These are phyloP conservation scores for Sipha maydis DNA, from an alignment of 2,888 invertebrate species.

Conservation along the genomic window DNA sequence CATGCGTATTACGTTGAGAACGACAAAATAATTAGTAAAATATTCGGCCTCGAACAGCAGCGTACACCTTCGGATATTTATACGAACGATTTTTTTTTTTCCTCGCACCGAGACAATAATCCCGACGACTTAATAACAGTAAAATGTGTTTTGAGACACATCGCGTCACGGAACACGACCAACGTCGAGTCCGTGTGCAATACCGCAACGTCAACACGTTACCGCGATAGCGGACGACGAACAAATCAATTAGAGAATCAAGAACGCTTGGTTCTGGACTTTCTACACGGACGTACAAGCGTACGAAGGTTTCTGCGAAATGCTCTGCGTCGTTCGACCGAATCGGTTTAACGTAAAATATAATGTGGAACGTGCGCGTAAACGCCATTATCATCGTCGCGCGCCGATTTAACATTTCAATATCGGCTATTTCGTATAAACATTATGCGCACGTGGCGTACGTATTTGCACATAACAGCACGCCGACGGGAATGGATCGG, in stretches of 20 bases:
- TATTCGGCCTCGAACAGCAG: not conserved
- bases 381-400: too few species aligned
- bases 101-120: not conserved
- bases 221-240: not conserved
- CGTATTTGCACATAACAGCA: too few species aligned
- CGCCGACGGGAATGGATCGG: too few species aligned
- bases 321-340: not conserved
- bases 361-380: not conserved
- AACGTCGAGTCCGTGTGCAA: not conserved
- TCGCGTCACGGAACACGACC: not conserved
- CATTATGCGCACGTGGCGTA: not conserved
- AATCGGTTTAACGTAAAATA: not conserved
- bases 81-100: not conserved
- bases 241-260: not conserved
- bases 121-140: not conserved
- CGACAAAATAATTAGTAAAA: not conserved
- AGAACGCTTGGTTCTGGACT: not conserved
- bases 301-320: too few species aligned
- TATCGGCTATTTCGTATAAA: too few species aligned
- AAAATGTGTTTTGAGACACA: too few species aligned
- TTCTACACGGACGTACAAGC: too few species aligned
- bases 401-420: too few species aligned
- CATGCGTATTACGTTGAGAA: not conserved
- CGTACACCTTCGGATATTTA: not conserved
- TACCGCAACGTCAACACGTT: not conserved